Evolutionary conservation across 1,140 invertebrate genomes (phyloP), one percentile per base, ranked within the genome.

Genomic region (Philopotamus ludificatus): DNA sequence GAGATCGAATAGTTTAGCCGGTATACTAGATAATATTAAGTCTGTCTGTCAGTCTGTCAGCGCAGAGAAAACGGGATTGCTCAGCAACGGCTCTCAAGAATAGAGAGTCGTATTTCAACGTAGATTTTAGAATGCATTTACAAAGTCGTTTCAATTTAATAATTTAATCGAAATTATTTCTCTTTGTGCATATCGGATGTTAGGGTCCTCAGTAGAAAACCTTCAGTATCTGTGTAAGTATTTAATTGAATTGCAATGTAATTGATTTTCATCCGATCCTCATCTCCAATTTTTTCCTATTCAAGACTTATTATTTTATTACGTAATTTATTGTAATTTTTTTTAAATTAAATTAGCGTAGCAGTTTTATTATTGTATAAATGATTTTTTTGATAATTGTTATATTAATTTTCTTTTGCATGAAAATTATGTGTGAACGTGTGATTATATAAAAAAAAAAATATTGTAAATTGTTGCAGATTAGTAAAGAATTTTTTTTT

Each of bases 1-100:
- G 16, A 70, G 74, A 10, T 77, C 77, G 0, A 74, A 76, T 49
- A 77, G 76, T 49, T 68, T 78, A 18, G 73, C 74, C 0, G 74
- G 76, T 0, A 50, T 77, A 15, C 18, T 45, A 8, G 45, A 15
- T 20, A 21, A 51, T n/a, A 39, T 63, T 8, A 34, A 20, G 22
- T 25, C 12, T 3, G 66, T 42, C 16, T 18, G 63, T 12, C 18
- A 58, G 34, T 50, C 25, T n/a, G 51, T 78, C 42, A 70, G 65
- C 60, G 71, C 75, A 2, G 78, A 81, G 18, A 79, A 77, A 2
- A 70, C 74, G 0, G 69, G 74, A 42, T 63, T 80, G 41, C 66
- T 80, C n/a, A 53, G 65, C 23, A 75, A 77, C 67, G 73, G 12
- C 12, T 34, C 28, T 12, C 4, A 12, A 12, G 4, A 34, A 12